Evolutionary conservation across 2,888 invertebrate species (phyloP).

Genomic region (Argynnis bischoffii): DNA sequence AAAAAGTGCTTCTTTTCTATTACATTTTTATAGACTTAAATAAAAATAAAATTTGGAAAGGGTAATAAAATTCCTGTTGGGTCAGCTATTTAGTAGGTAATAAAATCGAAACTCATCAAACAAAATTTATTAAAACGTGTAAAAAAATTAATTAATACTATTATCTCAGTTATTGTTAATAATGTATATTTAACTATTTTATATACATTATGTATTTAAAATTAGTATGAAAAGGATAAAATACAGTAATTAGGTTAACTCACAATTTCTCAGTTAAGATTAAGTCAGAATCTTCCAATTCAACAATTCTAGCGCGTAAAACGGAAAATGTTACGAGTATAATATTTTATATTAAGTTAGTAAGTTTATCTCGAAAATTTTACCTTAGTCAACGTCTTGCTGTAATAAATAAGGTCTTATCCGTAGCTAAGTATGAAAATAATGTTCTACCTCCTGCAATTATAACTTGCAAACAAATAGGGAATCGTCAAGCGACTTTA

Average conservation of each 20-base stretch:
- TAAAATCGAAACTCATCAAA: no score
- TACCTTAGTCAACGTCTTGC: slow-evolving; percentile 29
- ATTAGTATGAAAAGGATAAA: slow-evolving; percentile 1
- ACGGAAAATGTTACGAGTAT: slow-evolving; percentile 23
- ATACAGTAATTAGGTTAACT: slow-evolving; percentile 3
- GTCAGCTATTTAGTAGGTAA: no score
- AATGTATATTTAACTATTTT: no score
- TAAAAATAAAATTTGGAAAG: no score
- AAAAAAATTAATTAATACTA: no score
- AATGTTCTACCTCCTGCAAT: slow-evolving; percentile 23
- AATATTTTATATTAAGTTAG: slow-evolving; percentile 28
- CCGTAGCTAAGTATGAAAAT: slow-evolving; percentile 32
- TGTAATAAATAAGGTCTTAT: slow-evolving; percentile 31
- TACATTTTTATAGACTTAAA: no score
- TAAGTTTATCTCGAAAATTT: slow-evolving; percentile 25
- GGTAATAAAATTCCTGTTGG: no score
- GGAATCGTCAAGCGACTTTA: slow-evolving; percentile 10
- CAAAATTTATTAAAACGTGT: no score
- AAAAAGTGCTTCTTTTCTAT: no score
- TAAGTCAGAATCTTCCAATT: slow-evolving; percentile 1
- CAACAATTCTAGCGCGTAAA: slow-evolving; percentile 17
- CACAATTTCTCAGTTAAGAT: slow-evolving; percentile 3
- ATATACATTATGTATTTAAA: background rate
- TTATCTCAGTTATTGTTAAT: no score
- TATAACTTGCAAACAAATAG: slow-evolving; percentile 25